phyloP scores from a whole-genome alignment of 2,797 vertebrate species.

The Pampus argenteus region DNA sequence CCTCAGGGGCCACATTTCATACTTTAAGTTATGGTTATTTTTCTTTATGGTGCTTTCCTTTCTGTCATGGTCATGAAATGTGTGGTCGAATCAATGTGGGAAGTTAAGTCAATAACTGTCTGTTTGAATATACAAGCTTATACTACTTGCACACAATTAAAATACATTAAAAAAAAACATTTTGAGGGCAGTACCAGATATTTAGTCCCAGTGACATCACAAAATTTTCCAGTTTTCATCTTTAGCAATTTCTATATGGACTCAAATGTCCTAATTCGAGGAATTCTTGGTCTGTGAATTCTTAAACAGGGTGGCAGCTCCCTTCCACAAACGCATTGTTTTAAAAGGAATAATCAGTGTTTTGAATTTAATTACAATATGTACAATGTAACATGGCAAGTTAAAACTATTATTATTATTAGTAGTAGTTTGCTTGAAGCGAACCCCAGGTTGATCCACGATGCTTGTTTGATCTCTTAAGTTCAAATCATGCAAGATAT shows the following conservation, averaged over 20 bases:
- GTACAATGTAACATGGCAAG: neutral
- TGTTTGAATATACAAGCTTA: neutral
- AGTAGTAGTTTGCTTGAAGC: too few species aligned
- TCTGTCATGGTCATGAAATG: slow-evolving; percentile 16
- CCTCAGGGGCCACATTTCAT: slow-evolving; percentile 31
- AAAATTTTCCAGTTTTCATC: neutral
- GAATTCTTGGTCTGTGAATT: slow-evolving; percentile 4
- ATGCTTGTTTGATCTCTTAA: too few species aligned
- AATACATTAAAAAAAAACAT: neutral
- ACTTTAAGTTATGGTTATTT: slow-evolving; percentile 16
- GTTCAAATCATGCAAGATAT: too few species aligned
- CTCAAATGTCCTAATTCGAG: neutral
- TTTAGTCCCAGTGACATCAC: neutral
- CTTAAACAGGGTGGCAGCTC: neutral
- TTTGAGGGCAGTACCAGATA: neutral
- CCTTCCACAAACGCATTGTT: neutral
- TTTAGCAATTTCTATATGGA: neutral
- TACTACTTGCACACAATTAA: neutral
- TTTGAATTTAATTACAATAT: neutral
- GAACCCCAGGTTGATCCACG: too few species aligned
- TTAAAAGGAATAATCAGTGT: neutral
- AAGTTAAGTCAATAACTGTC: neutral
- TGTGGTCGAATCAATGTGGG: slow-evolving; percentile 17
- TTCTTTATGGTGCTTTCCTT: slow-evolving; percentile 32
- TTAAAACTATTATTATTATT: too few species aligned